Base-by-base conservation (phyloP, 2,888 invertebrate species). In the Eledona agricola region DNA sequence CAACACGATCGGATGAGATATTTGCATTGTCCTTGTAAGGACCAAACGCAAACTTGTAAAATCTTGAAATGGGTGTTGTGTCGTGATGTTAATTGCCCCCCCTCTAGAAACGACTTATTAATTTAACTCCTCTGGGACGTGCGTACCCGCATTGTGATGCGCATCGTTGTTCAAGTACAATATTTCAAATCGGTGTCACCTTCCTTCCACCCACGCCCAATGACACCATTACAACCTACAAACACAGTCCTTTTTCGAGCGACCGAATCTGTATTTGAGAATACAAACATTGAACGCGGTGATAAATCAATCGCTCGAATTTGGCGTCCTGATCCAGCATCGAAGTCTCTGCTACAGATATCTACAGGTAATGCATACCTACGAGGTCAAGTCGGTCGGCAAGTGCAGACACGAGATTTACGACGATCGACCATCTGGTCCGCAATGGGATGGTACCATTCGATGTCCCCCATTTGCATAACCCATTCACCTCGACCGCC, bases 101-200 rank as follows among this genome's bases (percentile, higher is more conserved):
- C 25, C 25, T 9, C 9, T 5, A 25, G 5, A 3, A 19, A 19
- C 19, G 5, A 3, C 5, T 7, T 9, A 25, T 11, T 25, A 25
- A 25, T 11, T 25, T 25, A 25, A 25, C n/a, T n/a, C n/a, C n/a
- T n/a, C n/a, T n/a, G n/a, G n/a, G n/a, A n/a, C n/a, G n/a, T n/a
- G n/a, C n/a, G n/a, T n/a, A 25, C 25, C 25, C 25, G 25, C 25
- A 25, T 25, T 25, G 10, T 25, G 25, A 28, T 55, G 13, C 12
- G 15, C 11, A 25, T 17, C 15, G 42, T 42, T 51, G 46, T 51
- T 59, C 51, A 55, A 28, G 31, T 49, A 37, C 40, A 52, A 57
- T 57, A 51, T 52, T 43, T 38, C 32, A 59, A 61, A 58, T 59
- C 58, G 60, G 59, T 57, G 64, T 60, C 64, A 61, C 61, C 62